phyloP scores from a whole-genome alignment of 2,888 invertebrate species.

The Shargacucullia verbasci region DNA sequence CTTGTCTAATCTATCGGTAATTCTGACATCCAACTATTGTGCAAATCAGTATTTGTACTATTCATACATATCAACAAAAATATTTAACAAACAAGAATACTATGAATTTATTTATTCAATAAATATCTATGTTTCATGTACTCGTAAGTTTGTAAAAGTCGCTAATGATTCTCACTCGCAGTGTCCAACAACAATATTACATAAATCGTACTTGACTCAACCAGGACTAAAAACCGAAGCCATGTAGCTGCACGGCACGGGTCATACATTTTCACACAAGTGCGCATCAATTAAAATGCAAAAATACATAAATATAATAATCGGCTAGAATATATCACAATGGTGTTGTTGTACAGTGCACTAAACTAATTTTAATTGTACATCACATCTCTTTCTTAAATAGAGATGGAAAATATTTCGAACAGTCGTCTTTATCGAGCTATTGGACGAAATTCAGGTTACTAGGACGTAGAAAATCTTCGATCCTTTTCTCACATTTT shows the following conservation, averaged over 20 bases:
- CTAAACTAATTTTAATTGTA: too few species aligned
- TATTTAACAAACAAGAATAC: slow-evolving; percentile 11
- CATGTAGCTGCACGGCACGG: slow-evolving; percentile 3
- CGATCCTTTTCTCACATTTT: too few species aligned
- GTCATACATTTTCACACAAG: slow-evolving; percentile 24
- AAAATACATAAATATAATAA: slow-evolving; percentile 45
- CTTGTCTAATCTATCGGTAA: slow-evolving; percentile 14
- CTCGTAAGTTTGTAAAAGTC: slow-evolving; percentile 35
- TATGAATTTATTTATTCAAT: slow-evolving; percentile 17
- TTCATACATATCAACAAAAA: slow-evolving; percentile 29
- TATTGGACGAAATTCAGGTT: too few species aligned
- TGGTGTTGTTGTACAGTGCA: too few species aligned
- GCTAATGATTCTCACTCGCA: slow-evolving; percentile 31
- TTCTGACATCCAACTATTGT: slow-evolving; percentile 25
- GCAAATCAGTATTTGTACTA: slow-evolving; percentile 45
- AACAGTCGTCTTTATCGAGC: too few species aligned
- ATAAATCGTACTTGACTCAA: slow-evolving; percentile 9
- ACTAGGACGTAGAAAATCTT: too few species aligned
- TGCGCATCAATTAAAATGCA: slow-evolving; percentile 48
- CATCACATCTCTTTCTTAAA: too few species aligned
- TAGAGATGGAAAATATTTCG: too few species aligned
- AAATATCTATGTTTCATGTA: slow-evolving; percentile 31
- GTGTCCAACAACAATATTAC: slow-evolving; percentile 31
- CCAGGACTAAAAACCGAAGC: slow-evolving; percentile 24
- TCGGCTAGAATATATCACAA: slow-evolving; percentile 59